These are phyloP conservation scores for Catharus bicknelli DNA, from an alignment of 2,113 vertebrate genomes.

Conservation along the genomic window DNA sequence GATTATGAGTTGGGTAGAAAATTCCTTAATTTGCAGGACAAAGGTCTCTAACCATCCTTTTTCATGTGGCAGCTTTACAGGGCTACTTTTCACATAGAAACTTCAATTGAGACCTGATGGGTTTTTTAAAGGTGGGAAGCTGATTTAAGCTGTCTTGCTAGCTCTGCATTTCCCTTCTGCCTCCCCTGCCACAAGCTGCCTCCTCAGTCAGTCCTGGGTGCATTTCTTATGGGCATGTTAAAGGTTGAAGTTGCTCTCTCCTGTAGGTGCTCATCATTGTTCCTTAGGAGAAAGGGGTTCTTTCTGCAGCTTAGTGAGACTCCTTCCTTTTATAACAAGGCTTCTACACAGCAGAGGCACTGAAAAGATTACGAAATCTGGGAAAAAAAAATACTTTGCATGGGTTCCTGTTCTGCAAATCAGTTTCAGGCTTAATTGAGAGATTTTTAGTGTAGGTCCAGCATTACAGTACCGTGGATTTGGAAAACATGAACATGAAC, in stretches of 20 bases:
- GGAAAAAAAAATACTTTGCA: background rate
- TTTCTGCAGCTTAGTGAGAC: background rate
- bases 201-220: background rate
- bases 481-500: background rate
- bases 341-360: background rate
- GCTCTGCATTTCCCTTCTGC: background rate
- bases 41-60: background rate
- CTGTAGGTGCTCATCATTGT: background rate
- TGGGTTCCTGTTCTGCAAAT: background rate
- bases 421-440: background rate
- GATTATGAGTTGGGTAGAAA: background rate
- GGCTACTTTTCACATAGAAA: constrained; percentile 24
- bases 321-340: background rate
- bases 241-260: background rate
- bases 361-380: background rate
- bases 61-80: background rate
- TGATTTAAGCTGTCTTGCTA: background rate
- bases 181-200: background rate
- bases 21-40: background rate
- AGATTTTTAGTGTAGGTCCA: background rate
- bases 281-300: background rate
- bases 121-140: background rate
- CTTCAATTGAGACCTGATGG: background rate
- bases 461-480: background rate
- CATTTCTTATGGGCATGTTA: background rate